Evolutionary conservation across 1,140 invertebrate genomes (phyloP).

Genomic region (Magallana ariakensis): DNA sequence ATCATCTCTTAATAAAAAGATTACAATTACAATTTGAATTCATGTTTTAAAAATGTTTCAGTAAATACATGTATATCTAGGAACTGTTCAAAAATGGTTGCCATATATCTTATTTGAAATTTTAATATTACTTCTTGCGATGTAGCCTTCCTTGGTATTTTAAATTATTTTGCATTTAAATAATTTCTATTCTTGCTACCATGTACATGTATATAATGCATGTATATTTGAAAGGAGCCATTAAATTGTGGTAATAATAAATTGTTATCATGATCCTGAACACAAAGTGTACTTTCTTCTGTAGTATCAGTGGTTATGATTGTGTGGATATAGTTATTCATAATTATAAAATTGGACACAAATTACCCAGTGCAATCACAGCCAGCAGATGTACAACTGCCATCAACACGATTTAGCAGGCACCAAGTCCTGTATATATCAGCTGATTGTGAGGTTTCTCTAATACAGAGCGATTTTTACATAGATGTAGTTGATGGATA

Average conservation of each 20-base stretch:
- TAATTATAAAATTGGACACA: no score
- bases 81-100: not conserved
- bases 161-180: not conserved
- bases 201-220: no score
- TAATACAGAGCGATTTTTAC: constrained; percentile 40
- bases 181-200: not conserved
- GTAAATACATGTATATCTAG: no score
- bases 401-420: constrained; percentile 31
- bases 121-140: no score
- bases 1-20: no score
- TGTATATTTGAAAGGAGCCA: no score
- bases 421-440: constrained; percentile 43
- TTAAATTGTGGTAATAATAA: not conserved
- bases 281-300: no score
- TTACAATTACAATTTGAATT: no score
- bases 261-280: no score
- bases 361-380: no score
- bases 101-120: not conserved
- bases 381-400: constrained; percentile 27
- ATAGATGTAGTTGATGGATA: constrained; percentile 39
- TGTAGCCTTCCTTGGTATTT: not conserved
- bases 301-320: not conserved
- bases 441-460: constrained; percentile 45
- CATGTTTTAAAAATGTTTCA: no score
- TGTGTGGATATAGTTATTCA: not conserved